Percentiles rank a stretch among this genome's conserved stretches.
phyloP scores from a whole-genome alignment of 1,140 invertebrate genomes.

The Drosophila trapezifrons region DNA sequence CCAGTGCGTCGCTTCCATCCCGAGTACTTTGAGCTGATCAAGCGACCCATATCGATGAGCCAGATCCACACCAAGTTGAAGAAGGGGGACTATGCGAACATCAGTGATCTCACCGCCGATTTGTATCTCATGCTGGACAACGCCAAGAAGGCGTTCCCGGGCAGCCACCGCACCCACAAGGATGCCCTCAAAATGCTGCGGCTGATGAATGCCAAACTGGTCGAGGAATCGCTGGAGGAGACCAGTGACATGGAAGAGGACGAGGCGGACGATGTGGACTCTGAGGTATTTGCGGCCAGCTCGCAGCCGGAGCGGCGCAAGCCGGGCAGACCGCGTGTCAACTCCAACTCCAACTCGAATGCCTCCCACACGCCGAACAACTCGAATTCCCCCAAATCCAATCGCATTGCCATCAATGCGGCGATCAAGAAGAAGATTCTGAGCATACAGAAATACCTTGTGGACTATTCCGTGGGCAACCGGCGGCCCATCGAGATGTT shows the following conservation, averaged over 20 bases:
- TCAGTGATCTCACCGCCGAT: slow-evolving; percentile 96
- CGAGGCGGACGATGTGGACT: slow-evolving; percentile 47
- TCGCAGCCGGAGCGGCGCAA: slow-evolving; percentile 74
- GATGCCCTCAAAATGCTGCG: slow-evolving; percentile 86
- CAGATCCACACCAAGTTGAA: slow-evolving; percentile 97
- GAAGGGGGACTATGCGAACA: slow-evolving; percentile 92
- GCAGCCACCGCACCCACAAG: slow-evolving; percentile 93
- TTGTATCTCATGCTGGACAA: slow-evolving; percentile 99
- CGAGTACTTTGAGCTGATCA: slow-evolving; percentile 99
- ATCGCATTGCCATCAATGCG: slow-evolving; percentile 77
- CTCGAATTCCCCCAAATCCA: slow-evolving; percentile 72
- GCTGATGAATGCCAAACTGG: slow-evolving; percentile 80
- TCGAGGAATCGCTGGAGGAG: slow-evolving; percentile 79
- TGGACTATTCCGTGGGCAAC: slow-evolving; percentile 91
- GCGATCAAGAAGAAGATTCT: slow-evolving; percentile 90
- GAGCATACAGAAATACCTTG: slow-evolving; percentile 89
- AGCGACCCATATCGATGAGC: slow-evolving; percentile 96
- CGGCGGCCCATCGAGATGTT: slow-evolving; percentile 95
- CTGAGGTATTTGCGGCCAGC: slow-evolving; percentile 49
- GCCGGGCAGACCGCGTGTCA: slow-evolving; percentile 81
- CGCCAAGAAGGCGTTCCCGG: slow-evolving; percentile 95
- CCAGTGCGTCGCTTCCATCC: slow-evolving; percentile 96
- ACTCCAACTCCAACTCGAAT: slow-evolving; percentile 85
- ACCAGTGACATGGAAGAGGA: slow-evolving; percentile 77
- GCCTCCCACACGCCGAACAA: slow-evolving; percentile 84